Base-by-base conservation (phyloP, 1,140 invertebrate species). In the Campoletis sonorensis region DNA sequence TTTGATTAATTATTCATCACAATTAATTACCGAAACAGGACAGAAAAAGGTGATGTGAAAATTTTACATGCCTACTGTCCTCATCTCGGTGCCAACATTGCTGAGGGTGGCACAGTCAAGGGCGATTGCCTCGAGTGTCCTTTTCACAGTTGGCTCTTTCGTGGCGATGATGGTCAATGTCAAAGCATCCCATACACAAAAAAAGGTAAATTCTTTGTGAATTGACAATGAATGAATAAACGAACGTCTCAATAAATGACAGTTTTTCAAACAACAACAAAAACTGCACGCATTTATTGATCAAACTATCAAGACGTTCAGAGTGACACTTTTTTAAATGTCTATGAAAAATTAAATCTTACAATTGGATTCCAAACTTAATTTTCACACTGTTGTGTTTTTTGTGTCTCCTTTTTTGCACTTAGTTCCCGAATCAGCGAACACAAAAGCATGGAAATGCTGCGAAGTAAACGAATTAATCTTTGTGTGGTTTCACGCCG, bases 41-140 rank as follows among this genome's bases (percentile, higher is more conserved):
- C 92, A 61, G 92, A 94, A 80, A 92, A 92, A 1, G 94, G 94
- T 0, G 87, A 93, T n/a, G 94, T 94, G 0, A 94, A 95, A 76
- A 93, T 96, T 4, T 88, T 98, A 27, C 95, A 98, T 88, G 97
- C 97, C 0, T 97, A 97, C 88, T 98, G 97, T 88, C 97, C 97
- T 0, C 97, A 98, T 90, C 91, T 98, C 85, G 97, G 97, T 0
- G 97, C 97, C 0, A 97, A 98, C 89, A 93, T 98, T 86, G 96
- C 93, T 0, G 92, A 95, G 15, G 96, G 96, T 0, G 97, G 97
- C 0, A 91, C 90, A 0, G 96, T 97, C 0, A 92, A 93, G 37
- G 95, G 94, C 0, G 94, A 97, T 73, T 97, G 96, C 86, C 93
- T 98, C 7, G 94, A 97, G 86, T 98, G 97, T 88, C 97, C 97